A percentile compares a stretch with the other conserved stretches of the same genome.
Conservation (phyloP, 2,888 invertebrate species). For the Tiliacea aurago region DNA sequence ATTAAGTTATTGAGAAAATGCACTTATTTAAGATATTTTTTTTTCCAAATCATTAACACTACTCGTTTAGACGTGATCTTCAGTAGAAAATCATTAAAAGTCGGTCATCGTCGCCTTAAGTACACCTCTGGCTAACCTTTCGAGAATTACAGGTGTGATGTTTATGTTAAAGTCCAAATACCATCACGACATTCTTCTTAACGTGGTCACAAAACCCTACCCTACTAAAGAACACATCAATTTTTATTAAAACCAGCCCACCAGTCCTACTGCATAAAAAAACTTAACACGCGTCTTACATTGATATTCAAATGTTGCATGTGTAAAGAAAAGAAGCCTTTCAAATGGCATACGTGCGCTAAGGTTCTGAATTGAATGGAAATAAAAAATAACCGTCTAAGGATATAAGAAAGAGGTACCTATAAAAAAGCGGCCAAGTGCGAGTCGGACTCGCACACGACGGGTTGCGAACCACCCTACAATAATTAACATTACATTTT, state of each 20-base stretch:
- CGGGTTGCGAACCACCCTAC: too few relatives aligned
- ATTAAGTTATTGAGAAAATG: too few relatives aligned
- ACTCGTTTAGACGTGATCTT: too few relatives aligned
- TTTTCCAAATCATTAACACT: too few relatives aligned
- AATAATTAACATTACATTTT: too few relatives aligned
- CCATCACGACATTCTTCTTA: not conserved
- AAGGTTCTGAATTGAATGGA: conserved; percentile 23
- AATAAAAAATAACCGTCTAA: conserved; percentile 13
- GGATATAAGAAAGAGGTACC: not conserved
- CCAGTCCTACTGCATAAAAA: conserved; percentile 4
- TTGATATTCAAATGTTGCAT: conserved; percentile 61
- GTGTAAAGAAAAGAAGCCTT: conserved; percentile 31
- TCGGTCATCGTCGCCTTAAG: too few relatives aligned
- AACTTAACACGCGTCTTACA: conserved; percentile 40
- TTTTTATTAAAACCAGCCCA: conserved; percentile 1
- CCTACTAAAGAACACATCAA: not conserved
- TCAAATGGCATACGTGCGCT: conserved; percentile 27
- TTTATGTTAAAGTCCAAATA: not conserved
- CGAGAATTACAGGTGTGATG: too few relatives aligned
- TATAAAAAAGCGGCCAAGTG: not conserved
- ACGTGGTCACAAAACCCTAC: not conserved
- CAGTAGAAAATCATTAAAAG: too few relatives aligned
- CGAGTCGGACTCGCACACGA: too few relatives aligned
- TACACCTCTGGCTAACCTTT: too few relatives aligned
- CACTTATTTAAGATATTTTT: too few relatives aligned